Base-by-base conservation (phyloP, 2,113 vertebrate genomes). In the Trematomus loennbergii region DNA sequence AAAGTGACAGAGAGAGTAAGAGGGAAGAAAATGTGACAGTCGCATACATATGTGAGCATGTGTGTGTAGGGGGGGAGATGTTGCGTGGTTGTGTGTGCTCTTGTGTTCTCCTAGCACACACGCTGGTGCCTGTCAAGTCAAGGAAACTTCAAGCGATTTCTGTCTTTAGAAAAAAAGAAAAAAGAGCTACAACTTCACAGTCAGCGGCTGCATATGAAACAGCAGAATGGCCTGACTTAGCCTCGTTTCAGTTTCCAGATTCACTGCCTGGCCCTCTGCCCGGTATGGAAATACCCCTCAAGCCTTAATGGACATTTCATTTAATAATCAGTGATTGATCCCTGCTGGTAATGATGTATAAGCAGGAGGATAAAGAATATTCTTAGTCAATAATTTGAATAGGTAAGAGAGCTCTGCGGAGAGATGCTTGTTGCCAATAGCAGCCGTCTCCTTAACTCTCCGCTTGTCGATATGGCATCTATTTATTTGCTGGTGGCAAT, bases 251-350 rank as follows among this genome's bases (percentile, higher is more conserved):
- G 71, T 81, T 43, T 73, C 53, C 36, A 16, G 68, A 77, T 60
- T 59, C 67, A 25, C 52, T 70, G 16, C 33, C 82, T 93, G 90
- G 91, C 89, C 72, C 12, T 9, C 40, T 1, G 87, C 90, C 91
- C 85, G 43, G 88, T 84, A 91, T 92, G 88, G 87, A 89, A 92
- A 90, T 92, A 64, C 79, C 83, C 77, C 73, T 72, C 76, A 75
- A 40, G 65, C 52, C 84, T 78, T 91, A 91, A 93, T 90, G 87
- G 90, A 90, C 87, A 87, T 91, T 91, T 93, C 83, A 92, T 92
- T 92, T 91, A 92, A 92, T 92, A 92, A 93, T 91, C 90, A 86
- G 85, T 87, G 91, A 93, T 93, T 91, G 92, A 93, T 92, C 75
- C 65, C 69, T 85, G 72, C 64, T 87, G 90, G 78, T 92, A 91